These are phyloP conservation scores for Archivesica marissinica DNA, from an alignment of 1,140 invertebrate genomes.

Conservation along the genomic window DNA sequence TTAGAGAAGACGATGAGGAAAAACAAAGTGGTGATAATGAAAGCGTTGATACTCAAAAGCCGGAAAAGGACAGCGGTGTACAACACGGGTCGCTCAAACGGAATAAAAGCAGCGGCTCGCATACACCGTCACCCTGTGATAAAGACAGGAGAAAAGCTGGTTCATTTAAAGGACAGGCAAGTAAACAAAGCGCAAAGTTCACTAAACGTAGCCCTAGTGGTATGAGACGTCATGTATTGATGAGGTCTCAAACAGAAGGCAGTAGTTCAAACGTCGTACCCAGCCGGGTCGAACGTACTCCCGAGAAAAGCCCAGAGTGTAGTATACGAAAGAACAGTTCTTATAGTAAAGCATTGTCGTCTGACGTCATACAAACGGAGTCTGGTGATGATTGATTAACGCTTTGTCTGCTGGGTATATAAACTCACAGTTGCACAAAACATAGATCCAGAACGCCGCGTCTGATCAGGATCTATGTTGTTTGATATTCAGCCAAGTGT, in stretches of 20 bases:
- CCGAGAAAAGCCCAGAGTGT: background rate
- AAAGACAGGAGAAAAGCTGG: background rate
- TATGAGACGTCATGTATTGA: background rate
- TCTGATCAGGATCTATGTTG: too few species aligned
- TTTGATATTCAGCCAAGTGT: too few species aligned
- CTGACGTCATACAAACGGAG: background rate
- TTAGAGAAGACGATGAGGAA: constrained; percentile 25
- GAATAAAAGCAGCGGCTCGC: background rate
- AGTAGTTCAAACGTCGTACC: background rate
- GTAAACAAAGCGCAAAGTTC: background rate
- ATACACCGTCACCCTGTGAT: background rate
- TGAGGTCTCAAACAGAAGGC: too few species aligned
- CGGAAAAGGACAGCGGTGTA: background rate
- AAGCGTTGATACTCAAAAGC: background rate
- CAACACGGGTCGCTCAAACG: constrained; percentile 19
- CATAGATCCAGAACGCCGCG: too few species aligned
- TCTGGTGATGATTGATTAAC: background rate
- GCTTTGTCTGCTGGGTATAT: too few species aligned
- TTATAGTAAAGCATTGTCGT: constrained; percentile 51
- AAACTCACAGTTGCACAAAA: too few species aligned
- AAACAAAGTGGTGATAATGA: background rate
- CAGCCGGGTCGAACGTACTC: background rate
- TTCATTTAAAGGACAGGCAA: background rate
- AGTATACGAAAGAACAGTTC: constrained; percentile 37
- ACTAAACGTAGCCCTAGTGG: background rate